Evolutionary conservation across 2,113 vertebrate species (phyloP).

Genomic region (Lycocorax pyrrhopterus): DNA sequence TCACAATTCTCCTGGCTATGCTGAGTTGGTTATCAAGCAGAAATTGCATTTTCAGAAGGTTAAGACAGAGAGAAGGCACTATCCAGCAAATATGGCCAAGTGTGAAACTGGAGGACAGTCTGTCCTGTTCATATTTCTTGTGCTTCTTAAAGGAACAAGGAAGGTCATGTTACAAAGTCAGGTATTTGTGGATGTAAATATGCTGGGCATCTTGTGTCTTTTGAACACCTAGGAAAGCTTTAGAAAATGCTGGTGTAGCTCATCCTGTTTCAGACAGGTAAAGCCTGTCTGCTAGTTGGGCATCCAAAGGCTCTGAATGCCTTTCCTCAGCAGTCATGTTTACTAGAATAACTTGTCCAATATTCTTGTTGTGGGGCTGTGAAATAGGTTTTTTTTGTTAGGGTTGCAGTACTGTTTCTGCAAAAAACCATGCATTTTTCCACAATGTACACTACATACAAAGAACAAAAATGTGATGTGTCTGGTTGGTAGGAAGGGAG

Average conservation of each 20-base stretch:
- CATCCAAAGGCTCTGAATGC: neutral
- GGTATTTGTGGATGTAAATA: neutral
- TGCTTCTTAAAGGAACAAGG: neutral
- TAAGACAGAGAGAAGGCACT: neutral
- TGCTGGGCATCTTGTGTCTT: neutral
- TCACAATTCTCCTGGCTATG: neutral
- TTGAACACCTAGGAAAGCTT: neutral
- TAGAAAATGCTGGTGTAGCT: neutral
- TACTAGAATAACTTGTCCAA: neutral
- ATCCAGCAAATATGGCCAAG: neutral
- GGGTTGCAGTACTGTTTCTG: neutral
- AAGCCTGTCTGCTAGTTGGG: neutral
- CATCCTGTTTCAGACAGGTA: neutral
- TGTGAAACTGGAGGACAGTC: neutral
- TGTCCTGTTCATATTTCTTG: neutral
- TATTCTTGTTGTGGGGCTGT: neutral
- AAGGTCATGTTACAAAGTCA: neutral
- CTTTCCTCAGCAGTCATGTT: neutral
- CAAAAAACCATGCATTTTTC: neutral
- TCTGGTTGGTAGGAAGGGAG: accelerated
- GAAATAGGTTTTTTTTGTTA: neutral
- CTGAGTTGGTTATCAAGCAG: neutral
- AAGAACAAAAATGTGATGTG: neutral
- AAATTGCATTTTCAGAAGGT: neutral
- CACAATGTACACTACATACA: neutral